Evolutionary conservation across 2,888 invertebrate genomes (phyloP).

Genomic region (Yponomeuta malinellus): DNA sequence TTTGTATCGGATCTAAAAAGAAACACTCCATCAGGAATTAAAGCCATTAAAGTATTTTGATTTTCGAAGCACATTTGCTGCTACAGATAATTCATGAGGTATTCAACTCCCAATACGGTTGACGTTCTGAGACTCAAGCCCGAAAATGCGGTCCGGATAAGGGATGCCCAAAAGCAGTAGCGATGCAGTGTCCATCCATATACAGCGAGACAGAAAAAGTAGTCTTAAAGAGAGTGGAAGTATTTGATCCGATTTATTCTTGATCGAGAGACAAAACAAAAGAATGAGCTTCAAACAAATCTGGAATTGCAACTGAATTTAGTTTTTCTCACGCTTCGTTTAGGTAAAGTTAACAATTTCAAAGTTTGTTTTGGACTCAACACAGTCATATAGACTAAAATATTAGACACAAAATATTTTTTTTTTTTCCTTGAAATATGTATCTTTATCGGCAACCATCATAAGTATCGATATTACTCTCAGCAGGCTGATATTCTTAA

Average conservation of each 20-base stretch:
- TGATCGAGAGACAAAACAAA: not conserved
- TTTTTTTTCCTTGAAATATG: too few relatives aligned
- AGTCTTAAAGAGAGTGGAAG: not conserved
- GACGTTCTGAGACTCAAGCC: slow-evolving; percentile 60
- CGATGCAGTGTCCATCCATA: slow-evolving; percentile 2
- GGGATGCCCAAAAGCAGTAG: slow-evolving; percentile 12
- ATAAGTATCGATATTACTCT: too few relatives aligned
- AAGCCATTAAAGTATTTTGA: not conserved
- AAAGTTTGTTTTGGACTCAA: too few relatives aligned
- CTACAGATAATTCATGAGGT: slow-evolving; percentile 59
- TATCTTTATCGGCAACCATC: too few relatives aligned
- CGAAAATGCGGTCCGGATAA: slow-evolving; percentile 43
- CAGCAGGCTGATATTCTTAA: too few relatives aligned
- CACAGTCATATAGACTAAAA: too few relatives aligned
- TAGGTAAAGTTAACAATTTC: too few relatives aligned
- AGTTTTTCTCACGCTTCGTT: too few relatives aligned
- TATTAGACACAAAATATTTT: too few relatives aligned
- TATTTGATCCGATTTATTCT: slow-evolving; percentile 2
- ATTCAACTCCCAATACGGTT: slow-evolving; percentile 65
- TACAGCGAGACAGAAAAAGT: not conserved
- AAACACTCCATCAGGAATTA: not conserved
- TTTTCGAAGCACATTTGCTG: slow-evolving; percentile 2
- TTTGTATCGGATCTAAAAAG: not conserved
- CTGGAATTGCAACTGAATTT: not conserved
- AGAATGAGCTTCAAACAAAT: not conserved